Conservation (phyloP, 2,113 vertebrate species). For the Erinaceus europaeus region DNA sequence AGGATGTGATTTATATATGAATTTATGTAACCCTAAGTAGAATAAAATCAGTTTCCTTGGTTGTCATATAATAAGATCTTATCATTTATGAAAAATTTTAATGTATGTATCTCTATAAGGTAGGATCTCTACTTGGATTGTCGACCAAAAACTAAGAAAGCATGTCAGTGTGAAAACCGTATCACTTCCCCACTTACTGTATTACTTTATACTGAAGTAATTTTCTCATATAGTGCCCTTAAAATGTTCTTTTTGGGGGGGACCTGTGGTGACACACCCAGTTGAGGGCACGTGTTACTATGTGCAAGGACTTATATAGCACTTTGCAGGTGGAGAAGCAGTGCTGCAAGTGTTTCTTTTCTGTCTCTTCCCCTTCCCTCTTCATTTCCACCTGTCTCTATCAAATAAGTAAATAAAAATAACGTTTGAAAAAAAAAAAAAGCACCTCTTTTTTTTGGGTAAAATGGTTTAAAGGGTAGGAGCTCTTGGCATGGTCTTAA, state of each 20-base stretch:
- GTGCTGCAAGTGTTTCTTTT: too few species aligned
- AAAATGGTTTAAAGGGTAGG: too few species aligned
- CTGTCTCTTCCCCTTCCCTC: too few species aligned
- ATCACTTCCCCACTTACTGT: neutral
- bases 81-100: neutral
- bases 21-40: slow-evolving; percentile 19
- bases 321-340: too few species aligned
- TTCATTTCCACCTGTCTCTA: too few species aligned
- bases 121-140: neutral
- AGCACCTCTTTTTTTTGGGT: too few species aligned
- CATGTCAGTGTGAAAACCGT: neutral
- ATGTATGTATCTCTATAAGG: neutral
- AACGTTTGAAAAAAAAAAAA: too few species aligned
- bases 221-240: neutral
- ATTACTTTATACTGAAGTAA: slow-evolving; percentile 17
- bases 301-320: too few species aligned
- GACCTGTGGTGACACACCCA: too few species aligned
- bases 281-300: too few species aligned
- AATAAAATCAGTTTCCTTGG: slow-evolving; percentile 4
- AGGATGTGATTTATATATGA: slow-evolving; percentile 63
- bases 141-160: neutral
- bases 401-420: too few species aligned
- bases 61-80: neutral
- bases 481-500: too few species aligned
- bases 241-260: neutral